A percentile compares a stretch with the other conserved stretches of the same genome.
These are phyloP conservation scores for Tychaedon coryphoeus DNA, from an alignment of 2,113 vertebrate species.

Conservation along the genomic window DNA sequence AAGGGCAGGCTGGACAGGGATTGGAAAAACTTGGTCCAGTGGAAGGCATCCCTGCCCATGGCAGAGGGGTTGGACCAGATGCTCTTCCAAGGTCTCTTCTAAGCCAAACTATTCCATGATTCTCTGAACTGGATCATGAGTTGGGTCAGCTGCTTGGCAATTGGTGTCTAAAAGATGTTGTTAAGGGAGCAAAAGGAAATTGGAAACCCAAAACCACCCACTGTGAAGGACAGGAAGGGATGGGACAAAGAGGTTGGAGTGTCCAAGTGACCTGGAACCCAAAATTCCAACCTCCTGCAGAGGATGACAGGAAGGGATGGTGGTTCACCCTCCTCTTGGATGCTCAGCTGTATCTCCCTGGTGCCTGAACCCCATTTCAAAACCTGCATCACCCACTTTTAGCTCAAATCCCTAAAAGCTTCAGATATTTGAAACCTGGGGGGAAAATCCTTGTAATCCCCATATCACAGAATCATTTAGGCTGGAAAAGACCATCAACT, in stretches of 20 bases:
- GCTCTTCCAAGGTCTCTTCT: background rate
- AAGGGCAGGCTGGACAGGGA: background rate
- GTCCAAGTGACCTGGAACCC: background rate
- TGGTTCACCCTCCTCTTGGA: background rate
- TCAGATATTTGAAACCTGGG: background rate
- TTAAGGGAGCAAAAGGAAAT: background rate
- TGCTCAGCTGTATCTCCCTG: background rate
- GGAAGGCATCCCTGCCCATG: background rate
- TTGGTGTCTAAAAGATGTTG: background rate
- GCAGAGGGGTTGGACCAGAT: background rate
- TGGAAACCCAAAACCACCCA: background rate
- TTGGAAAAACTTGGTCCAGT: background rate
- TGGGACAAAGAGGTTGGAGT: background rate
- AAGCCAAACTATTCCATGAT: background rate
- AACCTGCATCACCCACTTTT: background rate
- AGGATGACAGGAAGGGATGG: background rate
- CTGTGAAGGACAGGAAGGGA: background rate
- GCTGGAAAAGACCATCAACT: background rate
- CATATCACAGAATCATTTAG: background rate
- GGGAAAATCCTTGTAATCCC: background rate
- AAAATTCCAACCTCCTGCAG: background rate
- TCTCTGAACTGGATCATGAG: background rate
- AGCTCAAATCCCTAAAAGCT: background rate
- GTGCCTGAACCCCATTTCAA: background rate
- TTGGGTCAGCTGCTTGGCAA: accelerated